Evolutionary conservation across 2,888 invertebrate species (phyloP), one percentile per base, ranked within the genome.

Genomic region (Theretra japonica): DNA sequence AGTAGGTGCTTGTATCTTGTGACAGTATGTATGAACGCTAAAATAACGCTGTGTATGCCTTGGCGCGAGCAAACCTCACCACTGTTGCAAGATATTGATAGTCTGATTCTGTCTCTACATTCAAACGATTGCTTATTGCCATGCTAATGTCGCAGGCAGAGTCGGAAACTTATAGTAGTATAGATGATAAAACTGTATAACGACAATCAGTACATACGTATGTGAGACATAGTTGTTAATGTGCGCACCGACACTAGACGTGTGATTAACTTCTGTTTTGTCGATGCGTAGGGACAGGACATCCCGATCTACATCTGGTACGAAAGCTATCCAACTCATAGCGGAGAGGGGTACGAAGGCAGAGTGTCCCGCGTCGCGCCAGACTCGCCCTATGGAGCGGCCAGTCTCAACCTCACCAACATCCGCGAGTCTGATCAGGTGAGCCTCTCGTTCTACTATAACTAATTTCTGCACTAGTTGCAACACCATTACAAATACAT

Each of bases 231-330:
- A 83, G 80, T 74, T 72, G 76, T 78, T 75, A 77, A 30, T 60
- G 72, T 72, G 74, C 82, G 88, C 90, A 77, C 89, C 91, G 85
- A 84, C 75, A 65, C 28, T 71, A 77, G 72, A 41, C 73, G 77
- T 73, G 76, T 70, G 59, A 62, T 76, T 87, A 85, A 90, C 74
- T 65, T 74, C 53, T n/a, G 56, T 65, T 71, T 75, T 79, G 71
- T 80, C 75, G 87, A 88, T 92, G 90, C 90, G 91, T 96, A 98
- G 98, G 98, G 98, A 90, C 97, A 98, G 95, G 98, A 98, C 95
- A 97, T 98, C 94, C 98, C 99, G 84, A 98, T 99, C 93, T 99
- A 98, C 96, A 98, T 99, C 95, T 98, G 98, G 98, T 99, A 98
- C 96, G 98, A 98, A 95, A 98, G 98, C 91, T 99, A 99, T 95